Evolutionary conservation across 2,888 invertebrate genomes (phyloP).

Genomic region (Epirrhoe tristata): DNA sequence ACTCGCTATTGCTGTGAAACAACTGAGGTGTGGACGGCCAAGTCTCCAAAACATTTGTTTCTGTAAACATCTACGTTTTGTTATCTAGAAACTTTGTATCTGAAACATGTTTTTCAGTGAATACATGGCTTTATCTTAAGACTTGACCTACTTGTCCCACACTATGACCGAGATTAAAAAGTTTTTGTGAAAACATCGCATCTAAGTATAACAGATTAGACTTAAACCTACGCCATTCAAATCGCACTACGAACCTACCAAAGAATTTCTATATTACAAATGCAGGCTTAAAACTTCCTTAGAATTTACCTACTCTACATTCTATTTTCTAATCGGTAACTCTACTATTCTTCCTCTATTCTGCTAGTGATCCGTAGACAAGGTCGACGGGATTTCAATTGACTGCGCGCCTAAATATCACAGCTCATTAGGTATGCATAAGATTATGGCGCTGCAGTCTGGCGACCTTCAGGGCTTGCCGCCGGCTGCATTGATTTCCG

Average conservation of each 20-base stretch:
- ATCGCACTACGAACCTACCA: no score
- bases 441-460: slow-evolving; percentile 31
- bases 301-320: neutral
- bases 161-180: no score
- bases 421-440: slow-evolving; percentile 31
- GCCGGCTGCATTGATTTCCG: slow-evolving; percentile 23
- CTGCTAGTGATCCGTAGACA: slow-evolving; percentile 12
- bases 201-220: no score
- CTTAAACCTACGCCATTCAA: no score
- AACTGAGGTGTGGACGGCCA: no score
- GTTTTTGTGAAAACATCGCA: no score
- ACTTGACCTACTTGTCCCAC: no score
- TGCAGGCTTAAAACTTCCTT: neutral
- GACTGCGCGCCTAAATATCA: slow-evolving; percentile 13
- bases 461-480: slow-evolving; percentile 29
- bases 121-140: neutral
- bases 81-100: no score
- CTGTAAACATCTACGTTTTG: no score
- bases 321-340: neutral
- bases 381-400: slow-evolving; percentile 17
- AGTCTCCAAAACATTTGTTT: no score
- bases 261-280: neutral
- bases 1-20: no score
- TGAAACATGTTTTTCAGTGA: no score
- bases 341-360: neutral